Percentiles rank a stretch among this genome's conserved stretches.
Conservation (phyloP, 2,113 vertebrate genomes). For the Hyaena hyaena region DNA sequence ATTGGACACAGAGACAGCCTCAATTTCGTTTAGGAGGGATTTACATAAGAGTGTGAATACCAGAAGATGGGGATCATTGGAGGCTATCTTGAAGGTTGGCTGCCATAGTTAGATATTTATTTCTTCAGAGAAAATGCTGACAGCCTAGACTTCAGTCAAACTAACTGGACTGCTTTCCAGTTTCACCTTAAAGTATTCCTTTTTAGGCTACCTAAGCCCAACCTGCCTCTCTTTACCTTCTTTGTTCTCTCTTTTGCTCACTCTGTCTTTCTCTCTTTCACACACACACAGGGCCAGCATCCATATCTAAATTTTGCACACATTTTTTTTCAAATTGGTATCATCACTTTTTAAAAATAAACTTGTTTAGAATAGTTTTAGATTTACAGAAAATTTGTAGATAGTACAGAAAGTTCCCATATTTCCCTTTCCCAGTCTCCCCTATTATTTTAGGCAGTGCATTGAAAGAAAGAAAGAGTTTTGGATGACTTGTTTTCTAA, state of each 20-base stretch:
- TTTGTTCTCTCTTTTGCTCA: background rate
- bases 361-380: background rate
- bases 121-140: background rate
- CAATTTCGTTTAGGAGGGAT: background rate
- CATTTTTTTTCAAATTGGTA: background rate
- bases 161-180: background rate
- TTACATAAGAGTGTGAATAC: background rate
- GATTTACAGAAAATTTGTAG: background rate
- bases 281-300: background rate
- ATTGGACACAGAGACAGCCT: background rate
- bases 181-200: background rate
- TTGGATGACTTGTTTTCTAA: constrained; percentile 5
- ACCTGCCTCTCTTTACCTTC: background rate
- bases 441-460: background rate
- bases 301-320: background rate
- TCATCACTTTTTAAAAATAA: background rate
- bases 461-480: background rate
- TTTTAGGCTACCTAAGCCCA: background rate
- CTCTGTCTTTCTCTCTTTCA: too few species aligned
- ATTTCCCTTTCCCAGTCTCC: background rate
- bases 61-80: background rate
- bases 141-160: background rate
- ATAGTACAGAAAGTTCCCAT: background rate
- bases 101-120: background rate
- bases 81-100: background rate